phyloP scores from a whole-genome alignment of 2,797 vertebrate genomes.

The Macropus fuliginosus region DNA sequence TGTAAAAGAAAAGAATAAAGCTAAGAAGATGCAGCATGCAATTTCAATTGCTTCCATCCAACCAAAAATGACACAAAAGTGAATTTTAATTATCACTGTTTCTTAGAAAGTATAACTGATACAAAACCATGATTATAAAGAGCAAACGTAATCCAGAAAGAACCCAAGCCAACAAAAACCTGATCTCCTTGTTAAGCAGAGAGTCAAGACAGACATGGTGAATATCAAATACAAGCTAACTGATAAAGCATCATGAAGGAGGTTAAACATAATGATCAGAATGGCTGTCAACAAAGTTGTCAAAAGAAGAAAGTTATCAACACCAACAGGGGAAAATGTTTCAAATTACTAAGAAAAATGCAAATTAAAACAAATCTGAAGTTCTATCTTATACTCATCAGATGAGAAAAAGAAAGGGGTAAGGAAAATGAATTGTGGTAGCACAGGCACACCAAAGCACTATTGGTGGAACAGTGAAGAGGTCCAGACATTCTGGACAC shows the following conservation, averaged over 20 bases:
- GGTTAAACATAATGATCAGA: background rate
- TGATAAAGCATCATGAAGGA: background rate
- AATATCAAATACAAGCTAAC: background rate
- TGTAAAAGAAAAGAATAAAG: background rate
- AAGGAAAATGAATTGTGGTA: background rate
- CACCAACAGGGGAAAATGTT: background rate
- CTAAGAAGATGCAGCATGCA: background rate
- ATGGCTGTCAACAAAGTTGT: background rate
- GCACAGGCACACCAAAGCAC: background rate
- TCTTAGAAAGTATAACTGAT: background rate
- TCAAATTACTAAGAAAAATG: background rate
- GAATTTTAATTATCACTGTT: background rate
- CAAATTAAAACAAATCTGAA: background rate
- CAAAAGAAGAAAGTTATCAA: background rate
- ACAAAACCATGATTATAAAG: background rate
- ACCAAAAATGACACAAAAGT: background rate
- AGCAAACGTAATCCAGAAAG: background rate
- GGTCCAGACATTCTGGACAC: background rate
- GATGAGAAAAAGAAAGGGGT: background rate
- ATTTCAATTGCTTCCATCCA: background rate
- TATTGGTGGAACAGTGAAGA: background rate
- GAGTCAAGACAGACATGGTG: background rate
- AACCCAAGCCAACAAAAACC: background rate
- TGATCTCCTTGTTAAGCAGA: background rate
- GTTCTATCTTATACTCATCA: background rate